These are phyloP conservation scores for Podarcis siculus DNA, from an alignment of 2,797 vertebrate species.

Conservation along the genomic window DNA sequence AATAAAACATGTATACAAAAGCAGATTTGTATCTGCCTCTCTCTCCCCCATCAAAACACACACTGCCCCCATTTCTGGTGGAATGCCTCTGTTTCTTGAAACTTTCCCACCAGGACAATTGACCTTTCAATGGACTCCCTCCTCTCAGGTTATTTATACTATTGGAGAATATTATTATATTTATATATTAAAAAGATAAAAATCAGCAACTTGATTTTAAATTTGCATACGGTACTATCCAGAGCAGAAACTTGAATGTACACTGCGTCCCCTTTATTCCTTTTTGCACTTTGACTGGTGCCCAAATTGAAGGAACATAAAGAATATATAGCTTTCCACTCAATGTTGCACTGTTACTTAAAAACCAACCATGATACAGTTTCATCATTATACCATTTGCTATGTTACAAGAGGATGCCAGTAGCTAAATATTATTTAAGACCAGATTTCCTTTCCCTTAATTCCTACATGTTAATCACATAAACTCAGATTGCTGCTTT, in stretches of 20 bases:
- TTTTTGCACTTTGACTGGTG: slow-evolving; percentile 51
- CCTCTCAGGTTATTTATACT: slow-evolving; percentile 64
- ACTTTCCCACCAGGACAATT: slow-evolving; percentile 57
- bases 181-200: slow-evolving; percentile 62
- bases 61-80: slow-evolving; percentile 62
- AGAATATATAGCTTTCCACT: slow-evolving; percentile 46
- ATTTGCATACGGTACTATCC: slow-evolving; percentile 67
- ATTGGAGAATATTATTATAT: slow-evolving; percentile 67
- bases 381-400: slow-evolving; percentile 1
- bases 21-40: slow-evolving; percentile 69
- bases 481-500: slow-evolving; percentile 36
- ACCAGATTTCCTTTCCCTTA: slow-evolving; percentile 37
- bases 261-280: slow-evolving; percentile 49
- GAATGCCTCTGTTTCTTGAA: slow-evolving; percentile 59
- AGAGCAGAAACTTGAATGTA: slow-evolving; percentile 62
- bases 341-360: slow-evolving; percentile 49
- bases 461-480: slow-evolving; percentile 40
- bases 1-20: slow-evolving; percentile 74
- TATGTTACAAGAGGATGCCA: slow-evolving; percentile 39
- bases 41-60: slow-evolving; percentile 62
- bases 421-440: slow-evolving; percentile 11
- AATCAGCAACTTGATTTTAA: slow-evolving; percentile 70
- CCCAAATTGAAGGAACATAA: slow-evolving; percentile 46
- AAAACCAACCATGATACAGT: slow-evolving; percentile 61
- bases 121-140: slow-evolving; percentile 55